phyloP scores from a whole-genome alignment of 2,888 invertebrate genomes.

The Xanthia togata region DNA sequence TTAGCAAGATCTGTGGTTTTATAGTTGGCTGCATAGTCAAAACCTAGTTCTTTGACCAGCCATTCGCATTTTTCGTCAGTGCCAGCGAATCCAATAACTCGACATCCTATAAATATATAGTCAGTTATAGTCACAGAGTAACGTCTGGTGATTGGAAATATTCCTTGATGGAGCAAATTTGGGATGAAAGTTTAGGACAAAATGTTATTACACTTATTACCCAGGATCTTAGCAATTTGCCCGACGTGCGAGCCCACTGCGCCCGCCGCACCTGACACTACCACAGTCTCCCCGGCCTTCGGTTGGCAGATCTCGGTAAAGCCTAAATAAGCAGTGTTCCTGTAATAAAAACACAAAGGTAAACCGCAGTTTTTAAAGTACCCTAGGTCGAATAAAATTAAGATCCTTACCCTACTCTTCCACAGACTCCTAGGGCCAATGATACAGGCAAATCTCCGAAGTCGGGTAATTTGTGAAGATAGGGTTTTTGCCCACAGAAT shows the following conservation, averaged over 20 bases:
- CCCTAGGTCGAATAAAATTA: background rate
- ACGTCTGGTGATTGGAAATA: background rate
- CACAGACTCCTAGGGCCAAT: conserved; percentile 91
- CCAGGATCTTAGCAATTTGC: conserved; percentile 93
- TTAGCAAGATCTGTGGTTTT: conserved; percentile 90
- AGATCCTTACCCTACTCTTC: conserved; percentile 92
- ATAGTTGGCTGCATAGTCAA: conserved; percentile 93
- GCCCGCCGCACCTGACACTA: conserved; percentile 93
- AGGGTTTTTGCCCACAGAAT: conserved; percentile 76
- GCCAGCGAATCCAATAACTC: conserved; percentile 93
- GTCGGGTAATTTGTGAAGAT: conserved; percentile 86
- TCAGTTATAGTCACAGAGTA: background rate
- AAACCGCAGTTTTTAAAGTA: background rate
- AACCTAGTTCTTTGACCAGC: conserved; percentile 91
- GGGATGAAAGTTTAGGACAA: background rate
- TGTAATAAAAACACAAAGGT: conserved; percentile 69
- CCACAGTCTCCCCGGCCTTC: conserved; percentile 92
- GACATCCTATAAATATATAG: conserved; percentile 85
- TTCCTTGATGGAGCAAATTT: background rate
- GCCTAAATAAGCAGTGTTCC: conserved; percentile 93
- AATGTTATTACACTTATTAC: conserved; percentile 80
- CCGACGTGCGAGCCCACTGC: conserved; percentile 94
- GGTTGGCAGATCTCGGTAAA: conserved; percentile 92
- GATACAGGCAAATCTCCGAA: conserved; percentile 90
- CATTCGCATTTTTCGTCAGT: conserved; percentile 93